phyloP scores from a whole-genome alignment of 2,797 vertebrate genomes.

The Eospalax fontanierii region DNA sequence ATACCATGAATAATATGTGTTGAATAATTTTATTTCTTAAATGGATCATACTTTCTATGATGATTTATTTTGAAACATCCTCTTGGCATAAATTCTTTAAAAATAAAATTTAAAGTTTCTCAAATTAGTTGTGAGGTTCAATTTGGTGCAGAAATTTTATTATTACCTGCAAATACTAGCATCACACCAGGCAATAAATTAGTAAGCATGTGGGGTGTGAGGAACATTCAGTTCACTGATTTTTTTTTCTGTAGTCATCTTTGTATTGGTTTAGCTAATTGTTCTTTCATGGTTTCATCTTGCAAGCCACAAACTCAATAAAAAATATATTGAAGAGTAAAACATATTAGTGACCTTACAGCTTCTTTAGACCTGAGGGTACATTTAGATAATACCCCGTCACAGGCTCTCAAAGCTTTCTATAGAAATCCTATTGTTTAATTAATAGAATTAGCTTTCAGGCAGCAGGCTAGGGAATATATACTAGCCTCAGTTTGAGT shows the following conservation, averaged over 20 bases:
- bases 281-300: not conserved
- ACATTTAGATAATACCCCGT: not conserved
- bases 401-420: not conserved
- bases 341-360: not conserved
- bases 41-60: conserved; percentile 66
- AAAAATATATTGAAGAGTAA: not conserved
- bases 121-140: conserved; percentile 54
- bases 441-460: not conserved
- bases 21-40: conserved; percentile 66
- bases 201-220: not conserved
- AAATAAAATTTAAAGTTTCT: conserved; percentile 46
- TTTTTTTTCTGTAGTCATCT: conserved; percentile 3
- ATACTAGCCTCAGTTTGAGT: not conserved
- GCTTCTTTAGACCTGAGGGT: not conserved
- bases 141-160: not conserved
- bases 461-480: not conserved
- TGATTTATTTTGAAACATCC: conserved; percentile 61
- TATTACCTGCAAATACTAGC: not conserved
- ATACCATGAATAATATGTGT: conserved; percentile 43
- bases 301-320: not conserved
- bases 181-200: not conserved
- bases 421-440: conserved; percentile 24
- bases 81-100: conserved; percentile 38
- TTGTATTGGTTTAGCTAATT: not conserved
- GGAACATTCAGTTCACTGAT: not conserved